Base-by-base conservation (phyloP, 2,797 vertebrate genomes). In the Esox lucius region DNA sequence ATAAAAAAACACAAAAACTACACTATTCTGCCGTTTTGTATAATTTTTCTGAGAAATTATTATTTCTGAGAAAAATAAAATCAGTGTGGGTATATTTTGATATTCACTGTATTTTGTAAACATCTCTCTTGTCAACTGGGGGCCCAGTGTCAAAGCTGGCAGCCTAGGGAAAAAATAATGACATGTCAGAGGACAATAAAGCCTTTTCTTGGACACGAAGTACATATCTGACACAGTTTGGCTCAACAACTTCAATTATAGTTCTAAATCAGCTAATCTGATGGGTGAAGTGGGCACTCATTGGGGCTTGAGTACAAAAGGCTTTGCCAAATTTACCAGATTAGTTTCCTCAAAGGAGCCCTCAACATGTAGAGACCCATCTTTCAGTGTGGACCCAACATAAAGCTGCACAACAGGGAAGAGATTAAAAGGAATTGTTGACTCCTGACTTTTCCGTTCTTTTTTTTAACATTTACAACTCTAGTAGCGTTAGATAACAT, bases 261-360 rank as follows among this genome's bases (percentile, higher is more conserved):
- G 76, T 35, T 70, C 70, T 70, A 62, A 33, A 71, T 35, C 71
- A 35, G 66, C 42, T 78, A 70, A 74, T 78, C 51, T 74, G 76
- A 70, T 22, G 62, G 69, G 53, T 59, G 8, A n/a, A 78, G 62
- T 64, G 17, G 71, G 56, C 51, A 64, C 71, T 78, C 26, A 35
- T 31, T 17, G 26, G 61, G 62, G 42, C 68, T 33, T 24, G 35
- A 51, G 33, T 33, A 74, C 46, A 74, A 70, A 35, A 35, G 17
- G 33, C 66, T 42, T 66, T 17, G 56, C 59, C 49, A 56, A 24
- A 16, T 68, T 74, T 71, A 71, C 59, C 24, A 59, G 72, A 74
- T 75, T 75, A 74, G 26, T 13, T 22, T 46, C 51, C 68, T 71
- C 68, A 66, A n/a, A 19, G 48, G 61, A 66, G 53, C 39, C 26